Conservation (phyloP, 2,113 vertebrate species). For the Cephalopholis sonnerati region DNA sequence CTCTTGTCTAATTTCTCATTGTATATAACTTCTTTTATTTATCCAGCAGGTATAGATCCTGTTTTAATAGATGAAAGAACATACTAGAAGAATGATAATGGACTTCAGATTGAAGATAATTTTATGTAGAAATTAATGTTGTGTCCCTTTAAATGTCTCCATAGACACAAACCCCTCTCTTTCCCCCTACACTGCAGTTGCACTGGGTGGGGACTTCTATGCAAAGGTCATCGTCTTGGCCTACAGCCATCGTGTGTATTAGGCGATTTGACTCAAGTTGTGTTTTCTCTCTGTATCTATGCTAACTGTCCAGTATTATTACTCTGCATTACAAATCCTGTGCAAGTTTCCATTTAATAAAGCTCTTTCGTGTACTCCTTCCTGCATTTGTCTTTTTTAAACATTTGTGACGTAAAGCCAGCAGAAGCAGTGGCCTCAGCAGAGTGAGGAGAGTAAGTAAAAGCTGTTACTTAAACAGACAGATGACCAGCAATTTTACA, state of each 20-base stretch:
- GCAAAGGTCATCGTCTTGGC: conserved; percentile 63
- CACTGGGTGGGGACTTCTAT: conserved; percentile 71
- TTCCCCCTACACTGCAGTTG: conserved; percentile 17
- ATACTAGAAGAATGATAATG: conserved; percentile 20
- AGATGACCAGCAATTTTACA: too few relatives aligned
- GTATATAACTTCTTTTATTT: conserved; percentile 77
- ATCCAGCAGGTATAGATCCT: conserved; percentile 53
- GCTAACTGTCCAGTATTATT: conserved; percentile 73
- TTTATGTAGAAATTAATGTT: conserved; percentile 56
- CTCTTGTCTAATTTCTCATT: conserved; percentile 46
- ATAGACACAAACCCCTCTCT: conserved; percentile 36
- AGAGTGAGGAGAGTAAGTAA: too few relatives aligned
- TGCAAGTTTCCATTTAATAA: conserved; percentile 77
- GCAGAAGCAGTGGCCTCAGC: background rate
- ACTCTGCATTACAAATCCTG: conserved; percentile 62
- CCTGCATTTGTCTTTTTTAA: background rate
- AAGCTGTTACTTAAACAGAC: too few relatives aligned
- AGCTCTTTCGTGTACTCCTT: conserved; percentile 57
- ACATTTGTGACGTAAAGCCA: background rate
- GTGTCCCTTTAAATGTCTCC: conserved; percentile 65
- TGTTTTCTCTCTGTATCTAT: conserved; percentile 61
- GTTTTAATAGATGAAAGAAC: conserved; percentile 50
- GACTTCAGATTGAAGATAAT: conserved; percentile 48
- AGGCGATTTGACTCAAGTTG: conserved; percentile 20
- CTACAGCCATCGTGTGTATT: conserved; percentile 54